Evolutionary conservation across 2,888 invertebrate species (phyloP).

Genomic region (Exocentrus adspersus): DNA sequence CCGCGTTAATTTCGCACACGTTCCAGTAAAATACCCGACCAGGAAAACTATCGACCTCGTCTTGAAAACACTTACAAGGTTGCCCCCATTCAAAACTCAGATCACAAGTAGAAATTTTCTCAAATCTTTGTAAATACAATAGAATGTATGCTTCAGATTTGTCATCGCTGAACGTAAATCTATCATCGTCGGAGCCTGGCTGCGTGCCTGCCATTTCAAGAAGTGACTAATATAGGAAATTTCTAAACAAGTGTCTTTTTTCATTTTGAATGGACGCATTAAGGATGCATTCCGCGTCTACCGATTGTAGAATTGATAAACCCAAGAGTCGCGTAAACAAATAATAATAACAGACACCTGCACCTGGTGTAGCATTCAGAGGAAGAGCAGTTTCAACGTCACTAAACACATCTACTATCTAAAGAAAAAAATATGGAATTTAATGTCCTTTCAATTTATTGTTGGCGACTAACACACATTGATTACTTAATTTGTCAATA

Average conservation of each 20-base stretch:
- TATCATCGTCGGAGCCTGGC: not conserved
- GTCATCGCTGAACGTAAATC: not conserved
- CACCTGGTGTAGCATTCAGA: not conserved
- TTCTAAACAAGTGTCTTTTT: conserved; percentile 3
- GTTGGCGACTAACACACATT: no score
- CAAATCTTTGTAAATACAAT: no score
- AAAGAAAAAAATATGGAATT: no score
- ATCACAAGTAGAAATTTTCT: not conserved
- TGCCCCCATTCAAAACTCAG: conserved; percentile 1
- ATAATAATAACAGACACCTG: conserved; percentile 1
- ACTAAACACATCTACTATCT: no score
- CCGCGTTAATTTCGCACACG: conserved; percentile 5
- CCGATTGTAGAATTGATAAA: not conserved
- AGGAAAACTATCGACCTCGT: not conserved
- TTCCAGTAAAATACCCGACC: not conserved
- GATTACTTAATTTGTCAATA: no score
- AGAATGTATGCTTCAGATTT: not conserved
- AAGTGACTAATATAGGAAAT: conserved; percentile 3
- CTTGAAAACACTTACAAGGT: not conserved
- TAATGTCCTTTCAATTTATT: no score
- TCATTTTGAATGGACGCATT: not conserved
- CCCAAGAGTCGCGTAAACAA: not conserved
- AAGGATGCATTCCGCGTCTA: not conserved
- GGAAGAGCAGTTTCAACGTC: not conserved
- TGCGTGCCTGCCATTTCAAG: not conserved